Evolutionary conservation across 1,140 invertebrate species (phyloP).

Genomic region (Pogonomyrmex californicus): DNA sequence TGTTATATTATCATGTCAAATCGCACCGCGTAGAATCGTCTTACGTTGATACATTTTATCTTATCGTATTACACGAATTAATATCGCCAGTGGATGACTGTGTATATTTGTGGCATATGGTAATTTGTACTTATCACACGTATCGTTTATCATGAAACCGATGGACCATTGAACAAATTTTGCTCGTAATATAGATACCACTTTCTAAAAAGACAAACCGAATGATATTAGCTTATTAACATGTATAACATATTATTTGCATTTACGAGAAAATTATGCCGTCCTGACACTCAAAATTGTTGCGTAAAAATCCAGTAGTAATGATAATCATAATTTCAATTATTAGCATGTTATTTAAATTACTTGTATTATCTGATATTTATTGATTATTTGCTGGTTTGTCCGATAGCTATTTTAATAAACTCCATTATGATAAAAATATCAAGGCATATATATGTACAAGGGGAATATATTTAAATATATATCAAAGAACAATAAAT

Average conservation of each 20-base stretch:
- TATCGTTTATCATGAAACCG: slow-evolving; percentile 1
- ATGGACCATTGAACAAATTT: background rate
- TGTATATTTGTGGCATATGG: background rate
- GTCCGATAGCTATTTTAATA: background rate
- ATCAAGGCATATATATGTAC: background rate
- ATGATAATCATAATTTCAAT: background rate
- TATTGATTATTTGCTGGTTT: background rate
- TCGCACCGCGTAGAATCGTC: background rate
- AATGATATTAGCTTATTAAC: background rate
- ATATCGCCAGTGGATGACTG: background rate
- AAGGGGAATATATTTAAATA: background rate
- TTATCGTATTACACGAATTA: background rate
- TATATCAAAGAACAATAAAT: background rate
- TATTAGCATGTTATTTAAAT: background rate
- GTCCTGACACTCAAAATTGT: background rate
- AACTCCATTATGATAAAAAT: background rate
- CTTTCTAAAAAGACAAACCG: background rate
- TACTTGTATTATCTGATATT: background rate
- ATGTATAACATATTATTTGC: background rate
- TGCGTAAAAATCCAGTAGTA: background rate
- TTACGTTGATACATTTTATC: background rate
- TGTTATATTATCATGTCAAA: background rate
- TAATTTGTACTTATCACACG: background rate
- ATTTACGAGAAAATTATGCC: background rate
- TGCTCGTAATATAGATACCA: background rate